Conservation (phyloP, 2,113 vertebrate species). For the Anhinga anhinga region DNA sequence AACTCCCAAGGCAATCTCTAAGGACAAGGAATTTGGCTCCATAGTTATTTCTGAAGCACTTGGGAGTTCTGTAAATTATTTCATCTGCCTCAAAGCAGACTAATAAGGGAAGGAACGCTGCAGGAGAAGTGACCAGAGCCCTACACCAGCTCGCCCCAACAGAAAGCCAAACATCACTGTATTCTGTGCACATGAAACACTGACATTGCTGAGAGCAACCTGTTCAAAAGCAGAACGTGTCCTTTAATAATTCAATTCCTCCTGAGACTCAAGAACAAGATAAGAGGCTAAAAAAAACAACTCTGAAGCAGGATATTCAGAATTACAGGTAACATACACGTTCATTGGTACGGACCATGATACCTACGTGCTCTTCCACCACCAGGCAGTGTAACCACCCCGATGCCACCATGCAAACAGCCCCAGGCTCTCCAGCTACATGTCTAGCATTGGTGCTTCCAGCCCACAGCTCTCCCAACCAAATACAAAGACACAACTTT, state of each 20-base stretch:
- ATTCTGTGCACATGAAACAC: not conserved
- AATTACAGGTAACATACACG: accelerated
- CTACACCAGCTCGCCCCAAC: not conserved
- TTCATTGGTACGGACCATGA: accelerated
- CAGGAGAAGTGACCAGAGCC: not conserved
- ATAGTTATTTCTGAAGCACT: not conserved
- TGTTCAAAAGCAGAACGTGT: not conserved
- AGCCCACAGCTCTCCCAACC: not conserved
- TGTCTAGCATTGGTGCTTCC: not conserved
- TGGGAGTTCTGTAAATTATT: not conserved
- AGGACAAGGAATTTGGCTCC: not conserved
- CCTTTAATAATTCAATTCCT: not conserved
- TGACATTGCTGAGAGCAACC: not conserved
- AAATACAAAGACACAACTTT: not conserved
- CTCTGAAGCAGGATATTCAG: not conserved
- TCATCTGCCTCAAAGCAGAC: not conserved
- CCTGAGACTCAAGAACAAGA: not conserved
- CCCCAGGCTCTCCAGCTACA: not conserved
- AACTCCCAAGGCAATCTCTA: not conserved
- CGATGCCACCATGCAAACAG: accelerated
- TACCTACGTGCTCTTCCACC: not conserved
- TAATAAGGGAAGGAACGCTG: not conserved
- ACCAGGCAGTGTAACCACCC: not conserved
- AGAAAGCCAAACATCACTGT: not conserved
- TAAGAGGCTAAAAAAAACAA: not conserved